Evolutionary conservation across 2,888 invertebrate genomes (phyloP).

Genomic region (Drosophila parthenogenetica): DNA sequence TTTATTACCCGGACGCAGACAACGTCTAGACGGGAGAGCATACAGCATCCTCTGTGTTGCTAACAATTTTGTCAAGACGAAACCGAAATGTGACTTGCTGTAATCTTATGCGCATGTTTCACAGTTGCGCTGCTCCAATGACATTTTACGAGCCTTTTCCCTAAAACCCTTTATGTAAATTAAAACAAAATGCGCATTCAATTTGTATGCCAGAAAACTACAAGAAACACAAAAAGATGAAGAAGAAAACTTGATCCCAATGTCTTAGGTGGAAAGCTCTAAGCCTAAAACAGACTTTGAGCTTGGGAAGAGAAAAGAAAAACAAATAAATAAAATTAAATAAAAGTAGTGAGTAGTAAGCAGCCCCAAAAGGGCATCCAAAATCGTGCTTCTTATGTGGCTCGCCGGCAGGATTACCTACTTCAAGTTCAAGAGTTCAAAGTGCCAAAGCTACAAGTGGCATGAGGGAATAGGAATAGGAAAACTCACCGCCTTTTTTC

Average conservation of each 20-base stretch:
- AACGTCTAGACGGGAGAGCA: slow-evolving; percentile 58
- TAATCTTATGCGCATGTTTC: slow-evolving; percentile 55
- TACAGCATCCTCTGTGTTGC: background rate
- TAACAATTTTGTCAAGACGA: slow-evolving; percentile 29
- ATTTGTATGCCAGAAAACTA: slow-evolving; percentile 46
- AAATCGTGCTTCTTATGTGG: slow-evolving; percentile 11
- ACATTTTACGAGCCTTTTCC: slow-evolving; percentile 65
- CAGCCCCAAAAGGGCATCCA: slow-evolving; percentile 27
- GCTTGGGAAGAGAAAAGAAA: slow-evolving; percentile 10
- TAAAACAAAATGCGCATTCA: slow-evolving; percentile 68
- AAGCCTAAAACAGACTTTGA: slow-evolving; percentile 34
- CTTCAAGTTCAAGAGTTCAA: slow-evolving; percentile 63
- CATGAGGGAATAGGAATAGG: slow-evolving; percentile 50
- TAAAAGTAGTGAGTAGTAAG: slow-evolving; percentile 32
- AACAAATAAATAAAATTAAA: slow-evolving; percentile 63
- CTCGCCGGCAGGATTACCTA: slow-evolving; percentile 27
- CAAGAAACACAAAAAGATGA: background rate
- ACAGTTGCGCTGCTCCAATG: slow-evolving; percentile 44
- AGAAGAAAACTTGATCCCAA: slow-evolving; percentile 28
- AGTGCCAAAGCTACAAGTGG: slow-evolving; percentile 62
- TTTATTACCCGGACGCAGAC: slow-evolving; percentile 63
- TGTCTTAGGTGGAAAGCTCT: slow-evolving; percentile 37
- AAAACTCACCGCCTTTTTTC: background rate
- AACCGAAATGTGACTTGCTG: slow-evolving; percentile 53
- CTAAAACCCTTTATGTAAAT: slow-evolving; percentile 72